Evolutionary conservation across 2,797 vertebrate genomes (phyloP).

Genomic region (Pteropus rufus): DNA sequence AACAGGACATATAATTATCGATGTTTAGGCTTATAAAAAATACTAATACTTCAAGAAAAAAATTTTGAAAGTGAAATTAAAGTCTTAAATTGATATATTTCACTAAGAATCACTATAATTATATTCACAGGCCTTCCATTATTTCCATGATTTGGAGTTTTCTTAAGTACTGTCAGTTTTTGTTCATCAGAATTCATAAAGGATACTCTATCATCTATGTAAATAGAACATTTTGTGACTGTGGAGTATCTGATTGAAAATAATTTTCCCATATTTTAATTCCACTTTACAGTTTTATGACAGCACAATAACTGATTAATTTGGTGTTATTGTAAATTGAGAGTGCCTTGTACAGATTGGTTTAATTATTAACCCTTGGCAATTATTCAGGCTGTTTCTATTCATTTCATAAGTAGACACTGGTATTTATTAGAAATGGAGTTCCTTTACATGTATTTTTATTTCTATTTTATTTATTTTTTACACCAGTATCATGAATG

Average conservation of each 20-base stretch:
- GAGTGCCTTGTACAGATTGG: background rate
- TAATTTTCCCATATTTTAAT: background rate
- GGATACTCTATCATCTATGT: background rate
- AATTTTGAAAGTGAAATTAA: background rate
- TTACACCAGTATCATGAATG: background rate
- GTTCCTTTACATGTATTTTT: background rate
- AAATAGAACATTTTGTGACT: background rate
- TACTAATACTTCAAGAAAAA: background rate
- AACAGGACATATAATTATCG: background rate
- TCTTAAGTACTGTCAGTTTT: background rate
- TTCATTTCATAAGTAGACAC: background rate
- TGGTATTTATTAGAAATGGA: background rate
- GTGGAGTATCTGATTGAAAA: background rate
- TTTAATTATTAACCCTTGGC: background rate
- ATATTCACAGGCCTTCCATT: background rate
- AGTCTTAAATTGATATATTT: background rate
- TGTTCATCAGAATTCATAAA: background rate
- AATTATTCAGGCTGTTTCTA: background rate
- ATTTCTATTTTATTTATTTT: background rate
- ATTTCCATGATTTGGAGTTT: background rate
- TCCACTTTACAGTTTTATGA: background rate
- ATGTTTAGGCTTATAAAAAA: background rate
- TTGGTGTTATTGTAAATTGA: background rate
- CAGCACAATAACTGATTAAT: background rate
- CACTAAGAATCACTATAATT: background rate